Evolutionary conservation across 2,888 invertebrate genomes (phyloP).

Genomic region (Gastracanthus pulcherrimus): DNA sequence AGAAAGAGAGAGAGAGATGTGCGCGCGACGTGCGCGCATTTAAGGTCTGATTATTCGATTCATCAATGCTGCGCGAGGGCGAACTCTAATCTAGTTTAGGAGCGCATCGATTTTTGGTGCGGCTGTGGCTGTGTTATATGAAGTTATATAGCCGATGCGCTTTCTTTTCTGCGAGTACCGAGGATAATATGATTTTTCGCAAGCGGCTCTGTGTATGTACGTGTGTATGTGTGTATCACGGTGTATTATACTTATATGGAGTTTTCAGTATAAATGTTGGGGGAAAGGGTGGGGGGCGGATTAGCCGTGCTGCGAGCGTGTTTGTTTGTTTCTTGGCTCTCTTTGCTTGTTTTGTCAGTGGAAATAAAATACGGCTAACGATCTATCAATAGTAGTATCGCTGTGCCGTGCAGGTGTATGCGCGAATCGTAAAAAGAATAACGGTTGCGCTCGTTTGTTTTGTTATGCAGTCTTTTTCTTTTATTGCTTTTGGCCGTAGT

Average conservation of each 20-base stretch:
- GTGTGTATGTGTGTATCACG: no score
- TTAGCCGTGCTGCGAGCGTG: not conserved
- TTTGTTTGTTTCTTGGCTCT: not conserved
- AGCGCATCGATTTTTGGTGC: conserved; percentile 24
- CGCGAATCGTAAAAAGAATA: not conserved
- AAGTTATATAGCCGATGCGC: not conserved
- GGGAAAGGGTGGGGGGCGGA: not conserved
- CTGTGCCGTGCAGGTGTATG: not conserved
- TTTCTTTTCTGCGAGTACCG: not conserved
- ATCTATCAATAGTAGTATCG: not conserved
- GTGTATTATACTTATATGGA: no score
- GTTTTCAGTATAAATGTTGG: not conserved
- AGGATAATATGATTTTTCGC: no score
- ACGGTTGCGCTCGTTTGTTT: no score
- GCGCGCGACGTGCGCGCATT: no score
- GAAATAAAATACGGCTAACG: not conserved
- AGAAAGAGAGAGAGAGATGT: no score
- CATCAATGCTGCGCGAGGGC: not conserved
- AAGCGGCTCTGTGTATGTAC: no score
- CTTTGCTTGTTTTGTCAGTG: not conserved
- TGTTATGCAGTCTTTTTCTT: no score
- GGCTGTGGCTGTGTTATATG: no score
- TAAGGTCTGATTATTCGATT: conserved; percentile 45
- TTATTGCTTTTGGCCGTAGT: no score
- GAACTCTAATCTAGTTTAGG: conserved; percentile 29